These are phyloP conservation scores for Pseudotriccus pelzelni DNA, from an alignment of 2,797 vertebrate species.

Conservation along the genomic window DNA sequence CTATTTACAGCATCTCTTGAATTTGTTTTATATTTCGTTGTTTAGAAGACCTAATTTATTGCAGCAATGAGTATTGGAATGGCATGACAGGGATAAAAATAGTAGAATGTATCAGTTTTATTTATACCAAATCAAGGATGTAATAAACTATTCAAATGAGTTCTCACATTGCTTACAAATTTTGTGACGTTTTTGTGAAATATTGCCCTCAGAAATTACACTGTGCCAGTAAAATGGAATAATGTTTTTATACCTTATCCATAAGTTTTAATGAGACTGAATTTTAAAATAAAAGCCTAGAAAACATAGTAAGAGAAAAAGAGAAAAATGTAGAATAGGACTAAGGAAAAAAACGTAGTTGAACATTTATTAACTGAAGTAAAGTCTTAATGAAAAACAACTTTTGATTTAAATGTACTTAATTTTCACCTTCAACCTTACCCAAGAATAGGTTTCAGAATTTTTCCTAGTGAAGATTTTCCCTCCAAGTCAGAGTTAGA, in stretches of 20 bases:
- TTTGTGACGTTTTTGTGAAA: background rate
- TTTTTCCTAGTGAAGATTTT: background rate
- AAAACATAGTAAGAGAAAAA: background rate
- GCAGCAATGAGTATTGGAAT: background rate
- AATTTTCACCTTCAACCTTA: background rate
- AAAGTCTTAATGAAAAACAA: background rate
- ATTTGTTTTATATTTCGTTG: constrained; percentile 26
- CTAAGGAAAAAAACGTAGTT: background rate
- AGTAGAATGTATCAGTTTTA: background rate
- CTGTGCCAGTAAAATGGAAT: background rate
- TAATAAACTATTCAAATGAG: constrained; percentile 24
- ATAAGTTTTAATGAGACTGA: background rate
- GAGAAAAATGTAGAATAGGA: background rate
- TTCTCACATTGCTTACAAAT: background rate
- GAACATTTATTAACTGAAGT: background rate
- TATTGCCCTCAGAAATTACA: background rate
- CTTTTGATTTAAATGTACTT: background rate
- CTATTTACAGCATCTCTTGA: constrained; percentile 17
- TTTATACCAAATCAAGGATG: background rate
- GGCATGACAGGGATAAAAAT: constrained; percentile 10
- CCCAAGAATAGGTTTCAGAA: background rate
- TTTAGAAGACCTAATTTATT: constrained; percentile 53
- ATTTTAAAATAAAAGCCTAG: background rate
- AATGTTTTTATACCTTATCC: background rate
- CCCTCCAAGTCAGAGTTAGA: background rate